A percentile compares a stretch with the other conserved stretches of the same genome.
Conservation (phyloP, 2,797 vertebrate genomes). For the Psittacula derbiana region DNA sequence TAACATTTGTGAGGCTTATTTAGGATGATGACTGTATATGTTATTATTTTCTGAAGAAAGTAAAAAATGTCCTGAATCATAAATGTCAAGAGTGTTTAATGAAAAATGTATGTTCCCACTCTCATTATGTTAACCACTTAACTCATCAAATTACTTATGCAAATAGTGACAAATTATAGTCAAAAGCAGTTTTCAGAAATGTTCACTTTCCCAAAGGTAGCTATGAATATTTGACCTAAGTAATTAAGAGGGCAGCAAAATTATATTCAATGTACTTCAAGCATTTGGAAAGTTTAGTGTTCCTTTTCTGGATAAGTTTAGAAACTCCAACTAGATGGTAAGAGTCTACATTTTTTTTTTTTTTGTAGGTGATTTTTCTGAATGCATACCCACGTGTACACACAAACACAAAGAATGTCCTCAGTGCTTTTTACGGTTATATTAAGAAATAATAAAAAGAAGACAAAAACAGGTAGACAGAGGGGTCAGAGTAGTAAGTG, state of each 20-base stretch:
- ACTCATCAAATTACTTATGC: not conserved
- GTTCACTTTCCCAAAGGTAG: not conserved
- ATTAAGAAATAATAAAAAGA: not conserved
- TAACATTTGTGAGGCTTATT: not conserved
- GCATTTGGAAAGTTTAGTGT: not conserved
- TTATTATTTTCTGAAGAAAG: not conserved
- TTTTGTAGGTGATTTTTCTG: not conserved
- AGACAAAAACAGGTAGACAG: not conserved
- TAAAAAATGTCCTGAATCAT: not conserved
- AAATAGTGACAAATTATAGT: not conserved
- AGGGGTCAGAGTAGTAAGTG: not conserved
- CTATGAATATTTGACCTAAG: not conserved
- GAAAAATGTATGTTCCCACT: not conserved
- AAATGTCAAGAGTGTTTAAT: not conserved
- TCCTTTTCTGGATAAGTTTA: not conserved
- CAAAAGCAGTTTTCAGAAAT: not conserved
- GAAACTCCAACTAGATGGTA: not conserved
- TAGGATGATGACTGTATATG: not conserved
- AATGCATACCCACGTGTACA: fast-evolving
- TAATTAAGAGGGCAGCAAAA: not conserved
- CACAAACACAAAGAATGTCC: not conserved
- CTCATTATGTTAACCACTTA: not conserved
- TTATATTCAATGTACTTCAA: not conserved
- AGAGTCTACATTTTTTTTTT: not conserved
- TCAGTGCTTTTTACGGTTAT: not conserved